phyloP scores from a whole-genome alignment of 2,113 vertebrate genomes.

The Neoarius graeffei region DNA sequence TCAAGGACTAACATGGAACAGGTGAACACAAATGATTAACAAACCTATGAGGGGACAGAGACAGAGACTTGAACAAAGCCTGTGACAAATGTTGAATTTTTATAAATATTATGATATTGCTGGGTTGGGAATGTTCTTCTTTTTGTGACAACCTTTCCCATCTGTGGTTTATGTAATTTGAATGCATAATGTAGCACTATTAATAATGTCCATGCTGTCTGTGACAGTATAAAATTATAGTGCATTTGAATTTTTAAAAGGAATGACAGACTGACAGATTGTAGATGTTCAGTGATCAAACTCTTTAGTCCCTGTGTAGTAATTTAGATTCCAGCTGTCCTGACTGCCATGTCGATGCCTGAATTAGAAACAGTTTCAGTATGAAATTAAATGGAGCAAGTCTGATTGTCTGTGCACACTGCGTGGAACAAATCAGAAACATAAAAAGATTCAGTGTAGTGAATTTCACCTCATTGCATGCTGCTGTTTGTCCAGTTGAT shows the following conservation, averaged over 20 bases:
- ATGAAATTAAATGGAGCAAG: constrained; percentile 33
- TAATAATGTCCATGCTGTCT: constrained; percentile 11
- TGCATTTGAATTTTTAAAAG: not conserved
- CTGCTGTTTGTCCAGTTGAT: not conserved
- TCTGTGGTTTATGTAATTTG: not conserved
- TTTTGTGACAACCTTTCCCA: not conserved
- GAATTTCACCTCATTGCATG: not conserved
- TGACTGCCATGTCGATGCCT: not conserved
- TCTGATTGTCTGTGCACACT: constrained; percentile 9
- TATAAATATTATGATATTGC: not conserved
- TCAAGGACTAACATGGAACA: not conserved
- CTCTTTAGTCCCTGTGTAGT: constrained; percentile 8
- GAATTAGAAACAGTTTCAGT: constrained; percentile 28
- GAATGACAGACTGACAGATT: not conserved
- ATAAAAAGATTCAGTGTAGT: not conserved
- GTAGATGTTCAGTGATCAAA: not conserved
- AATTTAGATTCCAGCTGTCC: constrained; percentile 33
- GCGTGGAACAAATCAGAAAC: constrained; percentile 17
- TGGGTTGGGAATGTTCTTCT: not conserved
- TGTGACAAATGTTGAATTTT: not conserved
- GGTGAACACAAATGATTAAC: not conserved
- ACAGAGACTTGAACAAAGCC: not conserved
- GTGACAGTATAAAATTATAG: constrained; percentile 1
- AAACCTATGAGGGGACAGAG: not conserved
- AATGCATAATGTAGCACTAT: not conserved